A percentile compares a stretch with the other conserved stretches of the same genome.
These are phyloP conservation scores for Oryctes rhinoceros DNA, from an alignment of 1,140 invertebrate species.

Conservation along the genomic window DNA sequence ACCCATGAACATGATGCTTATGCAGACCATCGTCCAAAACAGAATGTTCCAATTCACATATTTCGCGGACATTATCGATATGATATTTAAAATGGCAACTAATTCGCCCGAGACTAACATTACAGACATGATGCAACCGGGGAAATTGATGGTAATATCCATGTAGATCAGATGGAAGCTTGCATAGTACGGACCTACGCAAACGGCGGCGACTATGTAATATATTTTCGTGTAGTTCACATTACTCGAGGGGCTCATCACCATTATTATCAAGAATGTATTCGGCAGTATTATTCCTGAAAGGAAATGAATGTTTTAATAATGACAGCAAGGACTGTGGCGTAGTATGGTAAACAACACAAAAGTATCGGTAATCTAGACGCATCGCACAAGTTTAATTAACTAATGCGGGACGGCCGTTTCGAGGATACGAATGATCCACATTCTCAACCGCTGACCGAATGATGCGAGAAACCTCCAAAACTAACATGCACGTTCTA, in stretches of 20 bases:
- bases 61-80: not conserved
- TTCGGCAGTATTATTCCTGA: not conserved
- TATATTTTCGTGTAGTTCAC: not conserved
- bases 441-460: too few relatives aligned
- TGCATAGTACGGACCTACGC: not conserved
- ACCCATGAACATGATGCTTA: not conserved
- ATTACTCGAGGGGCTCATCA: not conserved
- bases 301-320: not conserved
- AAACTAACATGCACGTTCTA: too few relatives aligned
- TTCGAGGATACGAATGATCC: too few relatives aligned
- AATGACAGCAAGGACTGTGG: not conserved
- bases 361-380: too few relatives aligned
- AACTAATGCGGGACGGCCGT: too few relatives aligned
- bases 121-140: not conserved
- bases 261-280: slow-evolving; percentile 5
- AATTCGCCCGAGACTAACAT: not conserved
- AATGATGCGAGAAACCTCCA: too few relatives aligned
- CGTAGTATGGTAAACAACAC: too few relatives aligned
- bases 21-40: not conserved
- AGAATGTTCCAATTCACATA: not conserved
- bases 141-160: not conserved
- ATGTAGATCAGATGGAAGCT: slow-evolving; percentile 7
- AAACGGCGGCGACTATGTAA: not conserved
- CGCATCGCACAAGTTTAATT: too few relatives aligned
- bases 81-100: not conserved